These are phyloP conservation scores for Pao palembangensis DNA, from an alignment of 2,113 vertebrate genomes.

Conservation along the genomic window DNA sequence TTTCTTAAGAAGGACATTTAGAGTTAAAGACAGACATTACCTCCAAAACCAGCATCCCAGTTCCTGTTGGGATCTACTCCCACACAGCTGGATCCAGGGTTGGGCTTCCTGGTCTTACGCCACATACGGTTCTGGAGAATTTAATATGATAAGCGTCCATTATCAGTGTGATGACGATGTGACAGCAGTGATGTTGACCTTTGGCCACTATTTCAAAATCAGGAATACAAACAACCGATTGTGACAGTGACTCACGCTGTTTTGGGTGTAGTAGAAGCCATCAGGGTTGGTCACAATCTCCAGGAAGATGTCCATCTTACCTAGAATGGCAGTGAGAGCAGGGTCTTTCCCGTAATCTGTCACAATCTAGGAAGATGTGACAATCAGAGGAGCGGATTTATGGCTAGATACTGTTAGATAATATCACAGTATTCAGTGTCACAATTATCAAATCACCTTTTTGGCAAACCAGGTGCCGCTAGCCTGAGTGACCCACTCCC, in stretches of 20 bases:
- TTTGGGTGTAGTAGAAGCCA: constrained; percentile 83
- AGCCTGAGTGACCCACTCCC: constrained; percentile 92
- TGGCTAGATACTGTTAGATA: not conserved
- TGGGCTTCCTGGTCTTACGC: constrained; percentile 86
- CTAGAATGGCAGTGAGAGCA: constrained; percentile 74
- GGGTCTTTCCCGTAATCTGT: constrained; percentile 72
- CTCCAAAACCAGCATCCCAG: constrained; percentile 86
- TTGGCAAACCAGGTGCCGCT: constrained; percentile 85
- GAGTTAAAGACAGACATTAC: constrained; percentile 54
- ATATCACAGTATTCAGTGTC: not conserved
- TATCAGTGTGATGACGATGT: too few species aligned
- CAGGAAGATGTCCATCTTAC: constrained; percentile 85
- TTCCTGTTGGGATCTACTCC: constrained; percentile 92
- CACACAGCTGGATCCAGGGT: constrained; percentile 65
- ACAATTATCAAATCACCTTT: constrained; percentile 72
- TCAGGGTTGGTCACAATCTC: constrained; percentile 88
- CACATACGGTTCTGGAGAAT: constrained; percentile 84
- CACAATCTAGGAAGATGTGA: constrained; percentile 72
- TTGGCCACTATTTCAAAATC: too few species aligned
- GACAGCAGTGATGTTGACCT: too few species aligned
- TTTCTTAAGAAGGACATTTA: not conserved
- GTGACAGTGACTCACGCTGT: constrained; percentile 62
- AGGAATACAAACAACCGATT: not conserved
- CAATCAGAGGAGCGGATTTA: not conserved
- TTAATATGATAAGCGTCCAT: not conserved